phyloP scores from a whole-genome alignment of 1,140 invertebrate species.

The Callitettix versicolor region DNA sequence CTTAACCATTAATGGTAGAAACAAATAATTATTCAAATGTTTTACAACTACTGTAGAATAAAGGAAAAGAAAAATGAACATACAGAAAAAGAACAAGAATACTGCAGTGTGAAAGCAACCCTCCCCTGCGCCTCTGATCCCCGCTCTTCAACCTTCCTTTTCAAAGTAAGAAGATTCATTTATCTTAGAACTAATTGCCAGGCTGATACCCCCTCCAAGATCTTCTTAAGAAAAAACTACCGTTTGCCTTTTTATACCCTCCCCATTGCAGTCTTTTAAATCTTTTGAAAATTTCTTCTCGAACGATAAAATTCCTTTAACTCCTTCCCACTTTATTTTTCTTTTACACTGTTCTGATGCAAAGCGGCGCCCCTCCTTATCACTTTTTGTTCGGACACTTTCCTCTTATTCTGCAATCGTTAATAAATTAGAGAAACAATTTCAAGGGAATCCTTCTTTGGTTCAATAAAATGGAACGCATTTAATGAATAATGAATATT shows the following conservation, averaged over 20 bases:
- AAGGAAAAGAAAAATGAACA: too few relatives aligned
- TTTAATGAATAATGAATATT: too few relatives aligned
- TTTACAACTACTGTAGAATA: too few relatives aligned
- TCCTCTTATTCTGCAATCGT: too few relatives aligned
- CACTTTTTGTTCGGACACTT: constrained; percentile 10
- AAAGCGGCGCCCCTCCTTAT: constrained; percentile 13
- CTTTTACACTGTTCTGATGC: neutral
- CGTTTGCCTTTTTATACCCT: constrained; percentile 18
- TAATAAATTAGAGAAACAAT: too few relatives aligned
- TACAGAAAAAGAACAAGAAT: too few relatives aligned
- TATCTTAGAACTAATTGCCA: constrained; percentile 19
- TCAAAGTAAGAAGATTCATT: constrained; percentile 20
- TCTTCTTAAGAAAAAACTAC: constrained; percentile 13
- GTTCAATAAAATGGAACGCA: too few relatives aligned
- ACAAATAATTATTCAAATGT: too few relatives aligned
- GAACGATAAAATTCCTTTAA: constrained; percentile 12
- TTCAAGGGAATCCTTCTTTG: too few relatives aligned
- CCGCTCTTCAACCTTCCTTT: constrained; percentile 8
- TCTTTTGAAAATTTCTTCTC: constrained; percentile 7
- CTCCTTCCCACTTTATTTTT: neutral
- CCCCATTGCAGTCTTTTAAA: constrained; percentile 2
- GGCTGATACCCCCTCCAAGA: constrained; percentile 6
- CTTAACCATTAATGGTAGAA: too few relatives aligned
- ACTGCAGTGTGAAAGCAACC: too few relatives aligned
- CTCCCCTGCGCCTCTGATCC: neutral